These are phyloP conservation scores for Spizella passerina DNA, from an alignment of 2,797 vertebrate species.

Conservation along the genomic window DNA sequence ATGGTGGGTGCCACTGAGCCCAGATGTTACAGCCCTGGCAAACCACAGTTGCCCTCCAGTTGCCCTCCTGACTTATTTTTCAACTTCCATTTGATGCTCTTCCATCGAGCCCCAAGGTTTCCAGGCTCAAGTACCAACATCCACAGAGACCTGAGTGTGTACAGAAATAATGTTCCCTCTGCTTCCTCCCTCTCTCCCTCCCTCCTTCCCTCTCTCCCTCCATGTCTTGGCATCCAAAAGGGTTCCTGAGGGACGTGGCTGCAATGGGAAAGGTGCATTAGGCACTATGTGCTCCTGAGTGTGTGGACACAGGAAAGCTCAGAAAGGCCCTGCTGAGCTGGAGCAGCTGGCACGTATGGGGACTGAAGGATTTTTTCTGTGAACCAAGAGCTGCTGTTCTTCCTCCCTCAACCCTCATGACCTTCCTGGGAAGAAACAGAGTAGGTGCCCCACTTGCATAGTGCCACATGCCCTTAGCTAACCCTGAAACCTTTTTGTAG, in stretches of 20 bases:
- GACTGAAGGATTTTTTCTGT: neutral
- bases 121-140: neutral
- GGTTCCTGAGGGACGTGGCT: neutral
- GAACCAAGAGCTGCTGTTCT: neutral
- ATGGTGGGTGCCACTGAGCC: neutral
- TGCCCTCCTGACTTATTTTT: conserved; percentile 5
- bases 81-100: neutral
- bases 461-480: neutral
- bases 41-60: conserved; percentile 15
- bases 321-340: neutral
- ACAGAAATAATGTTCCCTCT: neutral
- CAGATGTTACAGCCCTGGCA: neutral
- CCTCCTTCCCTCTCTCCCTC: neutral
- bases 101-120: neutral
- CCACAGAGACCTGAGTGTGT: neutral
- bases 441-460: fast-evolving
- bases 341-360: neutral
- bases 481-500: neutral
- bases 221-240: neutral
- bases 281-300: fast-evolving
- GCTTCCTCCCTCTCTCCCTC: neutral
- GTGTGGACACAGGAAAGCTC: neutral
- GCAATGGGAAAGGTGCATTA: neutral
- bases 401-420: neutral
- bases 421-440: neutral